Evolutionary conservation across 1,140 invertebrate genomes (phyloP).

Genomic region (Marisa cornuarietis): DNA sequence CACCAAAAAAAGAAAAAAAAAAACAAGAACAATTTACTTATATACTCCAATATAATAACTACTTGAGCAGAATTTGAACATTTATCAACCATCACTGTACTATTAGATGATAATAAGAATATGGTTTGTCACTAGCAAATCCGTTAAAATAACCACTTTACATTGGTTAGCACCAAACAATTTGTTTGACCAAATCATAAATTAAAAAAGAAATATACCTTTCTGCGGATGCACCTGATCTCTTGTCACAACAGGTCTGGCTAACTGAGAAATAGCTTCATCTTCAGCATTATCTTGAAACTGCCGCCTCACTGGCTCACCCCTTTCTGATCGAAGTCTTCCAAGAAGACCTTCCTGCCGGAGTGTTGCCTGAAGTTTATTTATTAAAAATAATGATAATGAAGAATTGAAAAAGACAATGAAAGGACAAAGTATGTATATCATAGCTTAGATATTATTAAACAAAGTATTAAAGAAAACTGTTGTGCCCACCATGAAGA

Average conservation of each 20-base stretch:
- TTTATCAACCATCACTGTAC: no score
- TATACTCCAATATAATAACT: neutral
- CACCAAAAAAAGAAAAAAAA: neutral
- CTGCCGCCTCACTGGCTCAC: slow-evolving; percentile 34
- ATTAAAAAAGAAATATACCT: no score
- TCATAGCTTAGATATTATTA: neutral
- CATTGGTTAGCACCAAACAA: no score
- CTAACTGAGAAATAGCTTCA: neutral
- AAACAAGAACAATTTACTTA: neutral
- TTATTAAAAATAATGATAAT: neutral
- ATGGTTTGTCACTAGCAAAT: no score
- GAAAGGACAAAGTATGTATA: neutral
- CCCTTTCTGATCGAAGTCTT: slow-evolving; percentile 40
- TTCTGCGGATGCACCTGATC: no score
- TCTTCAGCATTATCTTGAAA: slow-evolving; percentile 3
- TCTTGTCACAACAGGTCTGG: no score
- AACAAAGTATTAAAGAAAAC: neutral
- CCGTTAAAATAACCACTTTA: no score
- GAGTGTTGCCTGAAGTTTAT: slow-evolving; percentile 46
- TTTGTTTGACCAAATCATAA: no score
- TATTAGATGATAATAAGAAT: no score
- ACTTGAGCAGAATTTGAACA: neutral
- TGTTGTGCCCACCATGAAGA: slow-evolving; percentile 52
- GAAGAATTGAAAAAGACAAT: neutral
- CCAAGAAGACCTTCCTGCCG: slow-evolving; percentile 54